Conservation (phyloP, 1,140 invertebrate genomes). For the Pseudomyrmex flavicornis region DNA sequence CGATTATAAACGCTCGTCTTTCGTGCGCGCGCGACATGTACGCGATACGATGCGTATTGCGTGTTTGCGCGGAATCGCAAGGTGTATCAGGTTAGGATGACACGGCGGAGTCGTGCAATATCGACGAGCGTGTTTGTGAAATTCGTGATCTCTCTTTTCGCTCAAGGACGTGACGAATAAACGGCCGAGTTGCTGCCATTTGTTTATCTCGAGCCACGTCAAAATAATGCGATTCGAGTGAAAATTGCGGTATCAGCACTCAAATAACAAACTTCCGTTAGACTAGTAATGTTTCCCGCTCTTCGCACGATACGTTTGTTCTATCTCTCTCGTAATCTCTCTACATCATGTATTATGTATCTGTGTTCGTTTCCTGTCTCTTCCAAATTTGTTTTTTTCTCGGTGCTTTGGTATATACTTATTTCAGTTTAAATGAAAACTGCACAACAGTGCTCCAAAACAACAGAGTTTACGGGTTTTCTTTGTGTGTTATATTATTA, state of each 20-base stretch:
- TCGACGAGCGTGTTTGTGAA: constrained; percentile 10
- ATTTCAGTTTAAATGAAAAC: too few relatives aligned
- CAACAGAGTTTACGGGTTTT: too few relatives aligned
- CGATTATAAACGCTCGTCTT: constrained; percentile 15
- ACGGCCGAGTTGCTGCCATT: not conserved
- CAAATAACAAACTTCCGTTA: constrained; percentile 5
- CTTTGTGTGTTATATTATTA: too few relatives aligned
- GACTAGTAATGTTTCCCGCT: not conserved
- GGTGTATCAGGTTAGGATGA: constrained; percentile 69
- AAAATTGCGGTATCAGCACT: not conserved
- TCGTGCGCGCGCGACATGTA: constrained; percentile 1
- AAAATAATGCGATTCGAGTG: not conserved
- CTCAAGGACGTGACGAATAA: not conserved
- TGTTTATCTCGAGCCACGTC: not conserved
- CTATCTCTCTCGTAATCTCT: not conserved
- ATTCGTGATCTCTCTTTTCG: not conserved
- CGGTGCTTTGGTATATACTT: too few relatives aligned
- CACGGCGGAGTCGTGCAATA: constrained; percentile 11
- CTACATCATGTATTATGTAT: not conserved
- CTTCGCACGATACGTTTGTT: too few relatives aligned
- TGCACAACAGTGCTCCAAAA: too few relatives aligned
- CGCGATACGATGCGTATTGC: constrained; percentile 22
- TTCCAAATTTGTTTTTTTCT: too few relatives aligned
- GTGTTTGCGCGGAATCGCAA: constrained; percentile 21
- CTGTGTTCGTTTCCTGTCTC: too few relatives aligned